A percentile compares a stretch with the other conserved stretches of the same genome.
Evolutionary conservation across 2,888 invertebrate species (phyloP).

Genomic region (Alloplasta piceator): DNA sequence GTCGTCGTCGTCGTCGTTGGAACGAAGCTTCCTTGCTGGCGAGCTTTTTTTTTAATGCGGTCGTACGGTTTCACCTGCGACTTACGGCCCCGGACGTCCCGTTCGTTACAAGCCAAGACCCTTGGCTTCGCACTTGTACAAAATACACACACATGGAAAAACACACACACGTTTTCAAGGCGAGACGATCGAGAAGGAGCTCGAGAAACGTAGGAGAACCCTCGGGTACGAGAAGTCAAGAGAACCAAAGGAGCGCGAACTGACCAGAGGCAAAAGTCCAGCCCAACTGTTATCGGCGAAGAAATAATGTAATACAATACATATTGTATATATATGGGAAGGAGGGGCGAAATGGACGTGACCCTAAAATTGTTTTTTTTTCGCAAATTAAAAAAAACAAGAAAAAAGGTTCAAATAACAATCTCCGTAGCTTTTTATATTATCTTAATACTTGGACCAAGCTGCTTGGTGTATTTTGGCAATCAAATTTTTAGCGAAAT

Average conservation of each 20-base stretch:
- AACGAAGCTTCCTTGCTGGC: slow-evolving; percentile 43
- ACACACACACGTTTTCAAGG: neutral
- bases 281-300: slow-evolving; percentile 44
- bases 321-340: neutral
- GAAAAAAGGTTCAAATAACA: too few relatives aligned
- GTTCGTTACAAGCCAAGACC: slow-evolving; percentile 62
- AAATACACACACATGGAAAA: neutral
- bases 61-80: slow-evolving; percentile 68
- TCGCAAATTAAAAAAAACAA: too few relatives aligned
- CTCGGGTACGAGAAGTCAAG: slow-evolving; percentile 21
- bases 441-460: too few relatives aligned
- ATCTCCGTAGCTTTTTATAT: too few relatives aligned
- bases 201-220: slow-evolving; percentile 29
- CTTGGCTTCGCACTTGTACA: slow-evolving; percentile 31
- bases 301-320: slow-evolving; percentile 27
- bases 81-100: slow-evolving; percentile 65
- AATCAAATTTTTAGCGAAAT: too few relatives aligned
- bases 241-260: slow-evolving; percentile 35
- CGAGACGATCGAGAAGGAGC: slow-evolving; percentile 12
- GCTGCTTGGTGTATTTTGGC: too few relatives aligned
- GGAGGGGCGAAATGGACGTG: too few relatives aligned
- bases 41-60: slow-evolving; percentile 51
- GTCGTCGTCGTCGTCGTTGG: slow-evolving; percentile 30
- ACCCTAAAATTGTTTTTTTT: too few relatives aligned
- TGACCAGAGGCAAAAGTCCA: slow-evolving; percentile 42